Conservation (phyloP, 1,140 invertebrate genomes). For the Neodiprion fabricii region DNA sequence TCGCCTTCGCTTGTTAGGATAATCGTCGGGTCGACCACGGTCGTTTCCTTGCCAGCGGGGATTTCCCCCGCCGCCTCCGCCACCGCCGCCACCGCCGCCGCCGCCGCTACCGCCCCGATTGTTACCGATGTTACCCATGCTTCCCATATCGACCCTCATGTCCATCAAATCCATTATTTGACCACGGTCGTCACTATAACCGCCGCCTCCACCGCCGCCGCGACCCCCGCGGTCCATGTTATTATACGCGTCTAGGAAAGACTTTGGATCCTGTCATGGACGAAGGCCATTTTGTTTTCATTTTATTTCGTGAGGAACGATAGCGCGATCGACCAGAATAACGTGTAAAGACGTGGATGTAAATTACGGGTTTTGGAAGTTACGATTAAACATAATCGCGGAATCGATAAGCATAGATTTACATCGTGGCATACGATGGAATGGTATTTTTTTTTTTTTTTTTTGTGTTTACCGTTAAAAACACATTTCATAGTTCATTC, state of each 20-base stretch:
- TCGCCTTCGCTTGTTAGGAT: constrained; percentile 61
- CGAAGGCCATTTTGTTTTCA: constrained; percentile 18
- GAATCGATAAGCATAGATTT: constrained; percentile 15
- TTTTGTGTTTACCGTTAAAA: constrained; percentile 36
- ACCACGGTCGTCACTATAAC: constrained; percentile 59
- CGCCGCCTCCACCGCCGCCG: constrained; percentile 47
- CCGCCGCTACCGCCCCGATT: constrained; percentile 28
- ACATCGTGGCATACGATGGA: background rate
- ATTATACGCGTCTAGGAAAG: constrained; percentile 61
- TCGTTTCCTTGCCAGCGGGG: constrained; percentile 53
- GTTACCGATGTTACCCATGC: constrained; percentile 36
- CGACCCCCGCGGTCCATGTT: constrained; percentile 55
- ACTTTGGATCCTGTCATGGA: constrained; percentile 54
- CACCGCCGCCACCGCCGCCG: constrained; percentile 40
- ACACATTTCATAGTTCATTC: constrained; percentile 43
- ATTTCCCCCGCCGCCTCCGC: constrained; percentile 39
- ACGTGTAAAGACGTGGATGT: background rate
- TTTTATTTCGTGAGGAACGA: constrained; percentile 3
- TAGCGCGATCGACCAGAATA: constrained; percentile 5
- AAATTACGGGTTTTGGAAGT: constrained; percentile 14
- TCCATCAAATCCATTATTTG: constrained; percentile 63
- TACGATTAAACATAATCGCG: constrained; percentile 22
- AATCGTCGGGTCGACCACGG: constrained; percentile 59
- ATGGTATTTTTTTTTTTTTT: constrained; percentile 19
- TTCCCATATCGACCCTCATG: constrained; percentile 61